Evolutionary conservation across 2,888 invertebrate genomes (phyloP).

Genomic region (Piscicola geometra): DNA sequence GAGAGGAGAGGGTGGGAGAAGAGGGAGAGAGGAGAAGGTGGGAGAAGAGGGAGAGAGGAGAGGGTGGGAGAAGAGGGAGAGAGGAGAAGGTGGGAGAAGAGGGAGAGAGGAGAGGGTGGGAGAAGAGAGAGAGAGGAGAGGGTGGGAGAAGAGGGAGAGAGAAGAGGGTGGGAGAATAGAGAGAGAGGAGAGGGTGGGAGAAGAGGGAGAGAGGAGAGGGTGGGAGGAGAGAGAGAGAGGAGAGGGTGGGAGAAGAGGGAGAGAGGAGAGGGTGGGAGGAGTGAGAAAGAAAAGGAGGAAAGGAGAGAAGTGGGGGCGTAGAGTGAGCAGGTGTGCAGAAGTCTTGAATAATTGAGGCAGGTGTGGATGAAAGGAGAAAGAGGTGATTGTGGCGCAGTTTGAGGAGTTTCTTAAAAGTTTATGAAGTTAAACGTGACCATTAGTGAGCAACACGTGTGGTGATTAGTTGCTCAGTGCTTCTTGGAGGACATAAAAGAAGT

Average conservation of each 20-base stretch:
- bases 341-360: no score
- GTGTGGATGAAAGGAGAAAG: no score
- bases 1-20: neutral
- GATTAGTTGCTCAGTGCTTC: no score
- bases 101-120: neutral
- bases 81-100: neutral
- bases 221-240: neutral
- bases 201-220: neutral
- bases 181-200: no score
- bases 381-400: no score
- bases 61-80: neutral
- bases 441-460: no score
- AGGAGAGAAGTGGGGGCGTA: neutral
- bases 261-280: neutral
- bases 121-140: neutral
- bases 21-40: neutral
- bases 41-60: neutral
- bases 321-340: neutral
- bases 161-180: neutral
- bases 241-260: neutral
- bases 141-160: constrained; percentile 9
- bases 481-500: no score
- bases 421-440: no score
- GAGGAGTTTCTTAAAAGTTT: no score
- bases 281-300: neutral